Evolutionary conservation across 2,113 vertebrate species (phyloP), one percentile per base, ranked within the genome.

Genomic region (Carollia perspicillata): DNA sequence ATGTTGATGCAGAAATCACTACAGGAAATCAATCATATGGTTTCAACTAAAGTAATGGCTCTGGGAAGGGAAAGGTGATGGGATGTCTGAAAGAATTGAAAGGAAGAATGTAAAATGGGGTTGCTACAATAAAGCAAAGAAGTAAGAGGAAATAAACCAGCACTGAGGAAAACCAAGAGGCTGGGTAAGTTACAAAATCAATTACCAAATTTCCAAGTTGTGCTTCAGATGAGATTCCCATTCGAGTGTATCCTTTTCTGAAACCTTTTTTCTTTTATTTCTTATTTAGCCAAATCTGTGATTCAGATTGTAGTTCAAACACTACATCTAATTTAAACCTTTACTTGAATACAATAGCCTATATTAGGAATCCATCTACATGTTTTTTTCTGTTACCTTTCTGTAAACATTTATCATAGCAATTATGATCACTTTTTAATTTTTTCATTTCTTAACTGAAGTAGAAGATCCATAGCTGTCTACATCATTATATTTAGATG

Each of bases 331-430:
- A 35, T 40, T 12, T 44, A 69, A 77, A 84, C 1, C 7, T 65
- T 83, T 71, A 66, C 3, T 84, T 90, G 47, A 88, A 72, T 49
- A 81, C 26, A 85, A 35, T 47, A 87, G 8, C 23, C 10, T 84
- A 22, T n/a, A 13, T 83, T 83, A 66, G 35, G 6, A 47, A 17
- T 1, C 14, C 1, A 33, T 10, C 4, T 58, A 49, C 47, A 1
- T 40, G 3, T 72, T 71, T 47, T 60, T 30, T 13, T 65, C 2
- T 80, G 12, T 71, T 86, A 33, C 0, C 5, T 71, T 79, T 65
- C 23, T 69, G 37, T 20, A 65, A 63, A 16, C 8, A 66, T 35
- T 44, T 55, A 40, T 28, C 14, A 49, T 47, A 69, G 12, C 42
- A 86, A 91, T 77, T 77, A 74, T 10, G 35, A 84, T 55, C 44